Percentiles rank a stretch among this genome's conserved stretches.
These are phyloP conservation scores for Brachyhypopomus occidentalis DNA, from an alignment of 2,113 vertebrate species.

Conservation along the genomic window DNA sequence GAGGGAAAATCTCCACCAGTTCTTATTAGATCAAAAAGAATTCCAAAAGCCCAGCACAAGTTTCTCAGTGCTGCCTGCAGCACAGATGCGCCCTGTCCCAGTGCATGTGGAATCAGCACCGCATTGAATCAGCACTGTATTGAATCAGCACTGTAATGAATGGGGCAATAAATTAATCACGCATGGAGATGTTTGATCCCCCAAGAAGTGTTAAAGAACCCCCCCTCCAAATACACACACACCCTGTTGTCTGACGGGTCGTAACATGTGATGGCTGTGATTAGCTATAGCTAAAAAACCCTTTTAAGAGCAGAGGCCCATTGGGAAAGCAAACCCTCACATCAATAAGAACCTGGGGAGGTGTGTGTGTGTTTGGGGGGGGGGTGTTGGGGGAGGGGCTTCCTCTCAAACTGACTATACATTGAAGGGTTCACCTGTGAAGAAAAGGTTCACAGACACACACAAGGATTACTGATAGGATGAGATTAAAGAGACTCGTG, in stretches of 20 bases:
- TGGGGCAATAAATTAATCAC: conserved; percentile 37
- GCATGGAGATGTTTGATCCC: conserved; percentile 35
- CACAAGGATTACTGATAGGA: conserved; percentile 57
- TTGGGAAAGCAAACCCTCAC: conserved; percentile 28
- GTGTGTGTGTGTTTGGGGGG: too few relatives aligned
- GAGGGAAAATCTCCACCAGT: background rate
- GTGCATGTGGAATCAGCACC: conserved; percentile 22
- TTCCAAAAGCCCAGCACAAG: background rate
- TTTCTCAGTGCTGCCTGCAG: background rate
- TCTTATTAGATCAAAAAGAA: background rate
- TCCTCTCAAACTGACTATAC: conserved; percentile 4
- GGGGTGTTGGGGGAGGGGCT: too few relatives aligned
- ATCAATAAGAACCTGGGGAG: conserved; percentile 19
- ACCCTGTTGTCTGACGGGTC: conserved; percentile 11
- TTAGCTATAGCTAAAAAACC: conserved; percentile 29
- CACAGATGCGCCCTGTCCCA: background rate
- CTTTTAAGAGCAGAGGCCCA: conserved; percentile 33
- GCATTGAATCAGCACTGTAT: background rate
- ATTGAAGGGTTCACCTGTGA: conserved; percentile 59
- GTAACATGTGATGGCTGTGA: conserved; percentile 19
- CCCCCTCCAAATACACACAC: conserved; percentile 45
- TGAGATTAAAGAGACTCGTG: conserved; percentile 35
- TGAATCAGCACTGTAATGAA: conserved; percentile 29
- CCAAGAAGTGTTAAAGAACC: conserved; percentile 39
- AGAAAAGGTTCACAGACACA: conserved; percentile 48